Evolutionary conservation across 2,797 vertebrate species (phyloP), one percentile per base, ranked within the genome.

Genomic region (Nyctalus aviator): DNA sequence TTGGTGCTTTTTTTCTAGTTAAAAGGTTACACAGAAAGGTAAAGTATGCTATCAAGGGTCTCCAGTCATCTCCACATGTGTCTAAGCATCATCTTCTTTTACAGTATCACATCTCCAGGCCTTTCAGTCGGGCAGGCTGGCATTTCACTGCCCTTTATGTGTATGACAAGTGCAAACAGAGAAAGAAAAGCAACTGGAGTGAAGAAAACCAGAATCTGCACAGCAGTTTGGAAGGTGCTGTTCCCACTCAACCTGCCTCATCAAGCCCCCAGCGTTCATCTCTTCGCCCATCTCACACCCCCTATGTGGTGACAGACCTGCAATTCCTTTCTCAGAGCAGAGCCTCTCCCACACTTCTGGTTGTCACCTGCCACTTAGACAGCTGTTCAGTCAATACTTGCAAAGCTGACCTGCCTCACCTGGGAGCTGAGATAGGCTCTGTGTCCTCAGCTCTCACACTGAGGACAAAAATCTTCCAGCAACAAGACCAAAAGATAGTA

Each of bases 101-200:
- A 73, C 48, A 91, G 55, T 87, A 96, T 94, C 79, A 0, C 41
- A 81, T 94, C 82, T 90, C 66, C 32, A 81, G 46, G 57, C 50
- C 44, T 93, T 93, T 94, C 93, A 64, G 25, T n/a, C 55, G 13
- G 44, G 50, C 71, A 90, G 21, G 32, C 20, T 96, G 95, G 84
- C 91, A 96, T 96, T 96, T 96, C 50, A 8, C 55, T 95, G 94
- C 91, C 95, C 93, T 97, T 96, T 97, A 55, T 87, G 18, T 68
- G 55, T 75, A 73, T 89, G 86, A 91, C 91, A 91, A 94, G 79
- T 87, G 82, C 86, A 95, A 91, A 81, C 15, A 55, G 30, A 37
- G 37, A 68, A 83, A 96, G 91, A 84, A 94, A 95, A 77, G 84
- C 57, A 75, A 37, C 71, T 46, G 0, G 0, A 77, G 35, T 27